Conservation (phyloP, 2,797 vertebrate genomes). For the Lagorchestes hirsutus region DNA sequence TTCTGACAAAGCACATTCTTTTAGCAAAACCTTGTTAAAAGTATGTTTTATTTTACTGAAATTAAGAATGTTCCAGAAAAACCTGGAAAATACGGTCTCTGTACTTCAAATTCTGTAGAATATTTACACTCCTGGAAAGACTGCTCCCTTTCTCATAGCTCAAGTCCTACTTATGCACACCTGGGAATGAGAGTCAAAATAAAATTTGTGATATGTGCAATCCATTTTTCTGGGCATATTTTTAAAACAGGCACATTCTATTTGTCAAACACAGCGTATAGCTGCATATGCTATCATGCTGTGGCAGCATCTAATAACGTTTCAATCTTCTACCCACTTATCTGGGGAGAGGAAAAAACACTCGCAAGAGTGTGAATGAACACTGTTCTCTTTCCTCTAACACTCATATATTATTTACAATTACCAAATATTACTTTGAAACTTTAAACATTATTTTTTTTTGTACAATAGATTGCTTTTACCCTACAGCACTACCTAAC, state of each 20-base stretch:
- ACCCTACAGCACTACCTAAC: slow-evolving; percentile 32
- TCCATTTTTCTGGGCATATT: slow-evolving; percentile 62
- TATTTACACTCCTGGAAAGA: not conserved
- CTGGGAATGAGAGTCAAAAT: slow-evolving; percentile 5
- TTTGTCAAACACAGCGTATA: slow-evolving; percentile 34
- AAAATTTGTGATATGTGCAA: slow-evolving; percentile 25
- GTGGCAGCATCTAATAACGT: slow-evolving; percentile 47
- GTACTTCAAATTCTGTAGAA: not conserved
- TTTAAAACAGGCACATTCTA: not conserved
- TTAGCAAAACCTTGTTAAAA: not conserved
- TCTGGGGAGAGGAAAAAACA: slow-evolving; percentile 50
- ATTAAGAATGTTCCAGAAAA: not conserved
- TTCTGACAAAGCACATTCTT: not conserved
- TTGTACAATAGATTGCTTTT: slow-evolving; percentile 51
- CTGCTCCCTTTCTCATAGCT: slow-evolving; percentile 13
- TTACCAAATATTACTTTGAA: slow-evolving; percentile 69
- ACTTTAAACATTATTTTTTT: slow-evolving; percentile 49
- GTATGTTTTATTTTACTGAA: not conserved
- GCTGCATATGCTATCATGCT: slow-evolving; percentile 2
- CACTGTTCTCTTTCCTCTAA: slow-evolving; percentile 22
- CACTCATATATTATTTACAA: slow-evolving; percentile 67
- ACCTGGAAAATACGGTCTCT: not conserved
- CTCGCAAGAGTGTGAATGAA: slow-evolving; percentile 63
- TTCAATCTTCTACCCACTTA: slow-evolving; percentile 71
- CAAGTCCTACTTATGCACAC: not conserved